These are phyloP conservation scores for Argyrosomus regius DNA, from an alignment of 2,797 vertebrate species.

Conservation along the genomic window DNA sequence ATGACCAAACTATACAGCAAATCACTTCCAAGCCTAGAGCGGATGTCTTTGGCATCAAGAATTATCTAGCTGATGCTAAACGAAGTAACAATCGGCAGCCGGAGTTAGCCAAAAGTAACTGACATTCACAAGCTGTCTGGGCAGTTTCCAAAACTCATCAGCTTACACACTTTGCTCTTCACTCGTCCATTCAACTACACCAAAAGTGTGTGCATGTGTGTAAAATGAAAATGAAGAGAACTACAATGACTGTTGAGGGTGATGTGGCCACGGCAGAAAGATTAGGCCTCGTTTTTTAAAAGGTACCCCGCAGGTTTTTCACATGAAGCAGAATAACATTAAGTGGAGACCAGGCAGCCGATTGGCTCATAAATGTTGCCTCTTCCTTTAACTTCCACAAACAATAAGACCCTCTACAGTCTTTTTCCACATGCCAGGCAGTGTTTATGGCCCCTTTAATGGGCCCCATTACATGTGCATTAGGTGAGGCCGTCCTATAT, in stretches of 20 bases:
- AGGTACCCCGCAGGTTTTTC: conserved; percentile 5
- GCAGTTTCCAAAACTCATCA: conserved; percentile 6
- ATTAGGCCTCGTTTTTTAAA: conserved; percentile 8
- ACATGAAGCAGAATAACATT: conserved; percentile 18
- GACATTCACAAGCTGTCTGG: conserved; percentile 20
- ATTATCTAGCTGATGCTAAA: conserved; percentile 30
- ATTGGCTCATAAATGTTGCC: conserved; percentile 21
- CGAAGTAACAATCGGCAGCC: conserved; percentile 14
- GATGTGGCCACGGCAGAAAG: not conserved
- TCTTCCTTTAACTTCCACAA: conserved; percentile 42
- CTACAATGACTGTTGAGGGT: not conserved
- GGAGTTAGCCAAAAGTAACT: conserved; percentile 11
- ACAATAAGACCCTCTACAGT: conserved; percentile 44
- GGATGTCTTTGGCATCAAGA: conserved; percentile 35
- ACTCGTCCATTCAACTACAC: not conserved
- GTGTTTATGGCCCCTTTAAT: conserved; percentile 64
- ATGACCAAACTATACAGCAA: conserved; percentile 9
- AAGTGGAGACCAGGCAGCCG: conserved; percentile 6
- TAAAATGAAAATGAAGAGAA: not conserved
- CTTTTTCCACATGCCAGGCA: conserved; percentile 44
- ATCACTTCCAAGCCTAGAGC: conserved; percentile 37
- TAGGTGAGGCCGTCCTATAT: conserved; percentile 52
- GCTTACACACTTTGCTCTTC: conserved; percentile 19
- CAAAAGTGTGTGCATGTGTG: not conserved
- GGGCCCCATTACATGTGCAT: conserved; percentile 56